A percentile compares a stretch with the other conserved stretches of the same genome.
Conservation (phyloP, 2,888 invertebrate genomes). For the Trimorus sp. region DNA sequence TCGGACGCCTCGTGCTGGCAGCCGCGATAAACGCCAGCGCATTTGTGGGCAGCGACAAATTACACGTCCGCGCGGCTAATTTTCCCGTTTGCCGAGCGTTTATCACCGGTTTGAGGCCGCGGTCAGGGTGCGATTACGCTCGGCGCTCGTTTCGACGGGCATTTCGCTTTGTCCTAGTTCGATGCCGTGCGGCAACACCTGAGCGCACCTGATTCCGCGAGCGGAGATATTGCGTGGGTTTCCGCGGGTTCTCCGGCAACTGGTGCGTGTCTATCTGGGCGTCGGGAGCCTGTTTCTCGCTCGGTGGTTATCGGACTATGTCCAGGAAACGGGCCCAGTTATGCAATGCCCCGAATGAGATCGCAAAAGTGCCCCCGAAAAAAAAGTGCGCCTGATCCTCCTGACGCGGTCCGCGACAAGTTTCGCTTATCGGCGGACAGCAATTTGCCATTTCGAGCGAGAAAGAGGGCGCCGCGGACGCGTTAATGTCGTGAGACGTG, state of each 20-base stretch:
- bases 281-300: conserved; percentile 65
- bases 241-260: conserved; percentile 67
- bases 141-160: conserved; percentile 30
- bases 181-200: conserved; percentile 60
- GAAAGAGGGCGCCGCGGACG: background rate
- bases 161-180: conserved; percentile 53
- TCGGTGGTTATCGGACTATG: conserved; percentile 63
- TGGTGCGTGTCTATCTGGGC: conserved; percentile 71
- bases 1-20: conserved; percentile 26
- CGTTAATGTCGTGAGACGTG: no score
- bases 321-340: conserved; percentile 66
- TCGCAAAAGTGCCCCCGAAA: conserved; percentile 27
- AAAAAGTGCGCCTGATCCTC: conserved; percentile 45
- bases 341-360: conserved; percentile 62
- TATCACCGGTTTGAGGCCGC: conserved; percentile 43
- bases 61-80: conserved; percentile 30
- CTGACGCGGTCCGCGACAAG: conserved; percentile 29
- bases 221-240: conserved; percentile 68
- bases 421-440: conserved; percentile 34
- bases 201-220: conserved; percentile 70
- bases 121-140: conserved; percentile 38
- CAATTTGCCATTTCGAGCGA: conserved; percentile 14
- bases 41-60: conserved; percentile 45
- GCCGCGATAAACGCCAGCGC: conserved; percentile 34
- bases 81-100: conserved; percentile 17